Evolutionary conservation across 2,113 vertebrate genomes (phyloP).

Genomic region (Marmota monax): DNA sequence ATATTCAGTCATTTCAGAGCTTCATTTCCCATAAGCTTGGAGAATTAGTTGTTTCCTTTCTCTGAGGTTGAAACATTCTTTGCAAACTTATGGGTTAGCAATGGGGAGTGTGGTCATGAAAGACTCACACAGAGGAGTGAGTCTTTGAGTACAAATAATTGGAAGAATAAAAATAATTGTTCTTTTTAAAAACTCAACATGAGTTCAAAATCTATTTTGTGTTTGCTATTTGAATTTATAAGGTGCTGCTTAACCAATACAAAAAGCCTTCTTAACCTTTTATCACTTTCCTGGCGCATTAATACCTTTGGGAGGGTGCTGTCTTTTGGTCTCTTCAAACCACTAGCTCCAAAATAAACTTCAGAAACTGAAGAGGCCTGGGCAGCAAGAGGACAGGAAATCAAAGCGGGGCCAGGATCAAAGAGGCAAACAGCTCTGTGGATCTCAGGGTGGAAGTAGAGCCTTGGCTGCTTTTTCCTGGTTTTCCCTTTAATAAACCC

Average conservation of each 20-base stretch:
- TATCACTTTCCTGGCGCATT: neutral
- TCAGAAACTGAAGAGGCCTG: neutral
- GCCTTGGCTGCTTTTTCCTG: constrained; percentile 67
- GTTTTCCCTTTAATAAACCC: constrained; percentile 67
- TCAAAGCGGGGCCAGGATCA: constrained; percentile 77
- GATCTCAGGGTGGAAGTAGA: constrained; percentile 55
- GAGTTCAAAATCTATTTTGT: neutral
- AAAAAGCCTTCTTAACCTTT: neutral
- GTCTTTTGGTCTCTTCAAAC: neutral
- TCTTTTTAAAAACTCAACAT: neutral
- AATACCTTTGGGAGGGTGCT: neutral
- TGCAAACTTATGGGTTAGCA: neutral
- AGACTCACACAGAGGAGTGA: neutral
- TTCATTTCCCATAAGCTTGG: neutral
- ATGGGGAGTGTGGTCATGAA: rapidly evolving
- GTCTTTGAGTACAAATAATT: neutral
- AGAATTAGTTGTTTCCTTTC: neutral
- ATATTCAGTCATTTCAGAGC: neutral
- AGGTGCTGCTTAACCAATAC: neutral
- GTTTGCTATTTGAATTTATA: neutral
- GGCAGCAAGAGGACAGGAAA: constrained; percentile 20
- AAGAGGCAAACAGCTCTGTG: constrained; percentile 48
- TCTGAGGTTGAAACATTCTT: neutral
- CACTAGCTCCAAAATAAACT: constrained; percentile 61
- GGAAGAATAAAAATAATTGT: neutral